Conservation (phyloP, 2,797 vertebrate genomes). For the Mus caroli region DNA sequence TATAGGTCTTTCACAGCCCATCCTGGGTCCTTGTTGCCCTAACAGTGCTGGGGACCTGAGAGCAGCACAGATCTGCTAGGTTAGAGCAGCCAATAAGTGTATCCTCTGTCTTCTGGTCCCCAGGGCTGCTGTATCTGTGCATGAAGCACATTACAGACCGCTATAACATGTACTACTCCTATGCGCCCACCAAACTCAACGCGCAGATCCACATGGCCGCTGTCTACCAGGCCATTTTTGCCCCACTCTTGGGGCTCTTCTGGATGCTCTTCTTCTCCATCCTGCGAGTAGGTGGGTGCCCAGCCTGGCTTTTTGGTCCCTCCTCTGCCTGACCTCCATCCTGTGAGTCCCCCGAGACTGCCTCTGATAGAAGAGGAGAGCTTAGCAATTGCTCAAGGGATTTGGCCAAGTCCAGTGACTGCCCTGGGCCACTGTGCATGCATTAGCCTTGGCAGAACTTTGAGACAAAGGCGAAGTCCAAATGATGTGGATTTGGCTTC, state of each 20-base stretch:
- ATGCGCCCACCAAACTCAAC: conserved; percentile 96
- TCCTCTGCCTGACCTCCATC: neutral
- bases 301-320: fast-evolving
- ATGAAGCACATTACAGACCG: conserved; percentile 98
- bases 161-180: conserved; percentile 99
- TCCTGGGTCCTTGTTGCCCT: neutral
- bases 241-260: conserved; percentile 96
- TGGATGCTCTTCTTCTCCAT: conserved; percentile 99
- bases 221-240: conserved; percentile 94
- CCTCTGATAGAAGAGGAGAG: neutral
- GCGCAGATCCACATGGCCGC: conserved; percentile 95
- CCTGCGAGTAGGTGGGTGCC: conserved; percentile 93
- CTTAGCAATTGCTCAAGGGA: fast-evolving
- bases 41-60: neutral
- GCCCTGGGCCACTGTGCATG: neutral
- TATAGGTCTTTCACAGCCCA: neutral
- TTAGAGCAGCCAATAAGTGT: neutral
- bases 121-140: conserved; percentile 96
- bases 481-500: neutral
- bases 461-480: neutral
- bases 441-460: neutral
- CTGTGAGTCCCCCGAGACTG: fast-evolving
- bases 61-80: fast-evolving
- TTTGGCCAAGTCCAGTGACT: fast-evolving
- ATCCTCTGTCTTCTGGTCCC: fast-evolving